Base-by-base conservation (phyloP, 2,888 invertebrate species). In the Parascotia fuliginaria region DNA sequence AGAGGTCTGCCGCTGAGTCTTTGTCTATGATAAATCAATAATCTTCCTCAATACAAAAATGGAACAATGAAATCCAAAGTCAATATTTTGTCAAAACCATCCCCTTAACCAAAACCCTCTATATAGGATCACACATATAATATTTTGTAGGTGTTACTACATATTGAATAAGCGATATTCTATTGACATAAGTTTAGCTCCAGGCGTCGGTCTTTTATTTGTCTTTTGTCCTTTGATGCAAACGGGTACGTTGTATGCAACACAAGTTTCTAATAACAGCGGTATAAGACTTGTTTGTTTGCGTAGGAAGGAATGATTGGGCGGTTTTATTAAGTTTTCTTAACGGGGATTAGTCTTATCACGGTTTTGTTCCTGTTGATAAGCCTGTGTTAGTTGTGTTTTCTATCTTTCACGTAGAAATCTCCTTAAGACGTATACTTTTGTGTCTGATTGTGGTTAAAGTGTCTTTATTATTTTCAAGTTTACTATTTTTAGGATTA, bases 141-240 rank as follows among this genome's bases (percentile, higher is more conserved):
- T 57, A 66, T 59, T 58, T 47, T 45, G 46, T 63, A 62, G 60
- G 60, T 66, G 64, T 63, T 55, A 61, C 59, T 55, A 60, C 55
- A 61, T 67, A 73, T 72, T 63, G 67, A 72, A 75, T 72, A 68
- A 62, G 57, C 45, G 13, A 11, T 47, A 38, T 44, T 38, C 36
- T 71, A 59, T 77, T 71, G 71, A 68, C 64, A 55, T 56, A 64
- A 59, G 45, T 37, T 44, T 60, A 37, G 62, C 69, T 65, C 22
- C 15, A 29, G 70, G 58, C 42, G 38, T 11, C 16, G 31, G n/a
- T 24, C 19, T 27, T 9, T 37, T 65, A 36, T 55, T 68, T 65
- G 42, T 49, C 14, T 52, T 49, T 37, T 22, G 33, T 22, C 50
- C 38, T 54, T 53, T 37, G 40, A 53, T 37, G 47, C 32, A 40